Evolutionary conservation across 30 jellyfish, hydroid and myxozoan genomes (phyloP).

Genomic region (Aurelia aurita): DNA sequence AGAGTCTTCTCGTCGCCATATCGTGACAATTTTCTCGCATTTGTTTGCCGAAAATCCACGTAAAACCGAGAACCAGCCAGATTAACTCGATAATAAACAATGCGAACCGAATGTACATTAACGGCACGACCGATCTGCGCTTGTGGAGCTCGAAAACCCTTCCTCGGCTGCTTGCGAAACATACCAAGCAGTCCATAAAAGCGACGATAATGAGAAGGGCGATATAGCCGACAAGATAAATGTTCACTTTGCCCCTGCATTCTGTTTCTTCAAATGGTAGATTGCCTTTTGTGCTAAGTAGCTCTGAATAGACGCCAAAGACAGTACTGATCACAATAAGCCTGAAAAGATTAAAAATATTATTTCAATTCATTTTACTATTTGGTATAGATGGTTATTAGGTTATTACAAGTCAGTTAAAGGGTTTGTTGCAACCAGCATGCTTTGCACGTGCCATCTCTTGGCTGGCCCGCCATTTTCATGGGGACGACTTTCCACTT

Average conservation of each 20-base stretch:
- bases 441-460: too few relatives aligned
- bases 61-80: conserved; percentile 75
- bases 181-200: conserved; percentile 53
- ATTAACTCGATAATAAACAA: conserved; percentile 66
- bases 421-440: too few relatives aligned
- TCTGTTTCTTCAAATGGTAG: conserved; percentile 18
- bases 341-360: conserved; percentile 30
- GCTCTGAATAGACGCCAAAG: conserved; percentile 55
- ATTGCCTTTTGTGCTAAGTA: conserved; percentile 22
- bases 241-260: conserved; percentile 60
- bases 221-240: conserved; percentile 79
- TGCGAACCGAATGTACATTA: conserved; percentile 68
- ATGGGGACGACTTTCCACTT: too few relatives aligned
- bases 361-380: too few relatives aligned
- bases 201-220: conserved; percentile 53
- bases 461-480: too few relatives aligned
- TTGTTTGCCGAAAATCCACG: conserved; percentile 47
- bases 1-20: conserved; percentile 57
- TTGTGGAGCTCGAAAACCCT: conserved; percentile 75
- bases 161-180: conserved; percentile 89
- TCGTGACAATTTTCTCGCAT: conserved; percentile 50
- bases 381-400: too few relatives aligned
- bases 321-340: conserved; percentile 27
- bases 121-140: conserved; percentile 74
- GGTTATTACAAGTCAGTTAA: too few relatives aligned